These are phyloP conservation scores for Pluvianellus socialis DNA, from an alignment of 2,113 vertebrate species.

Conservation along the genomic window DNA sequence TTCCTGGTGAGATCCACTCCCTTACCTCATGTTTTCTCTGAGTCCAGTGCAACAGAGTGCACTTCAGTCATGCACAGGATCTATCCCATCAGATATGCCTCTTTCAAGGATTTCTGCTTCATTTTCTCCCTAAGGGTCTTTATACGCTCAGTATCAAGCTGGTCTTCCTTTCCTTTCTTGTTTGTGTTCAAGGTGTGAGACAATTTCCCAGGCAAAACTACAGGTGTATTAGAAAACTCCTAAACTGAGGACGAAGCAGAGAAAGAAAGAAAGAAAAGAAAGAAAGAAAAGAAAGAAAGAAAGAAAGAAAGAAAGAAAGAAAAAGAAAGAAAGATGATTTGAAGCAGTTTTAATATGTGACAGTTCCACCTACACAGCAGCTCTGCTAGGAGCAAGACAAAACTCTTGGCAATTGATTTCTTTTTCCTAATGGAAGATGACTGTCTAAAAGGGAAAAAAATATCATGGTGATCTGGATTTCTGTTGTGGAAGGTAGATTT, in stretches of 20 bases:
- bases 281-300: too few species aligned
- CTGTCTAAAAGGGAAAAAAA: not conserved
- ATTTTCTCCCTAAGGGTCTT: not conserved
- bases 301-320: too few species aligned
- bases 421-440: not conserved
- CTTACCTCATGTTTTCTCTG: not conserved
- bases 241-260: not conserved
- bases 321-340: too few species aligned
- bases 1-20: not conserved
- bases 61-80: not conserved
- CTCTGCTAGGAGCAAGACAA: not conserved
- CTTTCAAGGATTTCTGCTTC: not conserved
- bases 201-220: not conserved
- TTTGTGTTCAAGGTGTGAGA: not conserved
- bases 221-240: not conserved
- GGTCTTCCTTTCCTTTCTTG: not conserved
- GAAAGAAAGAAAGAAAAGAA: too few species aligned
- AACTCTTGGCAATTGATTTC: not conserved
- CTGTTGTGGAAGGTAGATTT: not conserved
- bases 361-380: slow-evolving; percentile 21
- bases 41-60: not conserved
- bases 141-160: not conserved
- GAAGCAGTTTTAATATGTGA: slow-evolving; percentile 28
- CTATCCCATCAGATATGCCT: not conserved
- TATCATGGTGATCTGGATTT: not conserved